Percentiles rank a stretch among this genome's conserved stretches.
Evolutionary conservation across 2,113 vertebrate genomes (phyloP).

Genomic region (Takifugu flavidus): DNA sequence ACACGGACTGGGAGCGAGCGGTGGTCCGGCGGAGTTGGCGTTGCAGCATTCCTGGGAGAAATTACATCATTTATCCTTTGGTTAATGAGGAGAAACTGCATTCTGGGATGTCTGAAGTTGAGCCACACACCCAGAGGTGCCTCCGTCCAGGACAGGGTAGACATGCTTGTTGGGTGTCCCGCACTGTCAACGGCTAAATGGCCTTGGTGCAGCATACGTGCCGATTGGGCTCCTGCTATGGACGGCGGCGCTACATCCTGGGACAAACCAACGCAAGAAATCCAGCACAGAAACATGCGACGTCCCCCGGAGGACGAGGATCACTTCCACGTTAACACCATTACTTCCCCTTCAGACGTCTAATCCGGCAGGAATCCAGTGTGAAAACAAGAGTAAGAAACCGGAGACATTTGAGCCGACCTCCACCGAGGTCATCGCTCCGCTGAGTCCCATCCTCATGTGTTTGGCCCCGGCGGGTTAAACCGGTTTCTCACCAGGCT

Average conservation of each 20-base stretch:
- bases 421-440: constrained; percentile 11
- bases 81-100: constrained; percentile 47
- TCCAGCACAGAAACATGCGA: not conserved
- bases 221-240: no score
- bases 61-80: constrained; percentile 53
- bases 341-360: not conserved
- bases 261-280: not conserved
- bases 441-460: not conserved
- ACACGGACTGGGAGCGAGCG: constrained; percentile 24
- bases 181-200: no score
- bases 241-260: no score
- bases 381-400: no score
- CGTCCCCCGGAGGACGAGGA: not conserved
- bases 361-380: no score
- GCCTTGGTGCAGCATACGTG: no score
- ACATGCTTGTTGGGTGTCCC: no score
- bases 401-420: not conserved
- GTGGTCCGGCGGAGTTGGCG: constrained; percentile 28
- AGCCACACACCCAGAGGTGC: not conserved
- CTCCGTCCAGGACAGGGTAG: not conserved
- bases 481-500: constrained; percentile 33
- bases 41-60: constrained; percentile 31
- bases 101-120: constrained; percentile 23
- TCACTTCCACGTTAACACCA: constrained; percentile 2
- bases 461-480: constrained; percentile 5